A percentile compares a stretch with the other conserved stretches of the same genome.
phyloP scores from a whole-genome alignment of 2,113 vertebrate genomes.

The Hoplias malabaricus region DNA sequence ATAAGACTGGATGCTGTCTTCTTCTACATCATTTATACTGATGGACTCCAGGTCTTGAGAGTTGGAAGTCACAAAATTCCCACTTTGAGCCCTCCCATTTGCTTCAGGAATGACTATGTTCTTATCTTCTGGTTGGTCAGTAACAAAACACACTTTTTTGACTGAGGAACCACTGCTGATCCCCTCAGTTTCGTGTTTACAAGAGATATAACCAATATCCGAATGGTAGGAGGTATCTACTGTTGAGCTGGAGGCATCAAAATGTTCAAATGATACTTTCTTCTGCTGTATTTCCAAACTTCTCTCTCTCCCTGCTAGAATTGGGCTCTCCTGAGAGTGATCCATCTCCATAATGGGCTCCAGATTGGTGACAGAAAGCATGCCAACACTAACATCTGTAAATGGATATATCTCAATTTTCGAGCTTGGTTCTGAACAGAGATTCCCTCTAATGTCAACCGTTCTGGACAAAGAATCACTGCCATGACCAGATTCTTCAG shows the following conservation, averaged over 20 bases:
- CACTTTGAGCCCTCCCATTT: slow-evolving; percentile 19
- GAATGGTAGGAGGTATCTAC: neutral
- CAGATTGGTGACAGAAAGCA: slow-evolving; percentile 32
- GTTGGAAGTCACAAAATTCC: slow-evolving; percentile 39
- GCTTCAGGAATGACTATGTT: slow-evolving; percentile 29
- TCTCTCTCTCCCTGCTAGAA: slow-evolving; percentile 5
- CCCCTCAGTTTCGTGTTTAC: neutral
- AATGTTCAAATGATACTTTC: neutral
- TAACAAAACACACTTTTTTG: slow-evolving; percentile 28
- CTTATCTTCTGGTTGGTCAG: neutral
- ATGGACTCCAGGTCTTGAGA: slow-evolving; percentile 53
- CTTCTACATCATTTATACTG: slow-evolving; percentile 60
- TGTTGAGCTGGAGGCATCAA: neutral
- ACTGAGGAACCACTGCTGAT: neutral
- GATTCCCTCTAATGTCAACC: neutral
- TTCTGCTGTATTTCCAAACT: neutral
- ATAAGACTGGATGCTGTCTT: slow-evolving; percentile 50
- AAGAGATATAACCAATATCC: neutral
- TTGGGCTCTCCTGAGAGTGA: slow-evolving; percentile 28
- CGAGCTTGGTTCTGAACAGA: neutral
- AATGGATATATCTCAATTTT: slow-evolving; percentile 1
- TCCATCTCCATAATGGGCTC: slow-evolving; percentile 47
- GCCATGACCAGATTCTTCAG: neutral
- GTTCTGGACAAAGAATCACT: neutral
- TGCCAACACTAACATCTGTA: slow-evolving; percentile 13